phyloP scores from a whole-genome alignment of 2,113 vertebrate species.

The Rhadina sibilatrix region DNA sequence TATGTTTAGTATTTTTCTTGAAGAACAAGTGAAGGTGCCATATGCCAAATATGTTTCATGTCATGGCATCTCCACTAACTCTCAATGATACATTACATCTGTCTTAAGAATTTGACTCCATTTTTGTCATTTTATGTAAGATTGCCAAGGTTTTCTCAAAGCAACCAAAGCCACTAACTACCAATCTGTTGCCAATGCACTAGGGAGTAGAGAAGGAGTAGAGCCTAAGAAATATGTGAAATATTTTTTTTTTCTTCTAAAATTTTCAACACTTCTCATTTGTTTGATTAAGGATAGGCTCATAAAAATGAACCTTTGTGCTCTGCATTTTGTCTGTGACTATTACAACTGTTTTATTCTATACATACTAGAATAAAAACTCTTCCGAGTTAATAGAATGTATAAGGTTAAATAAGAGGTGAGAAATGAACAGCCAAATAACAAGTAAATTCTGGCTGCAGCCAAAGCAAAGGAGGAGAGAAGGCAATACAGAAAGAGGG shows the following conservation, averaged over 20 bases:
- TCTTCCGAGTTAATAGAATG: background rate
- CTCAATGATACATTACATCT: background rate
- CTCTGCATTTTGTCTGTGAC: background rate
- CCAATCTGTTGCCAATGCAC: background rate
- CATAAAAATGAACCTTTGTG: background rate
- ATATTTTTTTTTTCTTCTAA: background rate
- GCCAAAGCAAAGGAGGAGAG: background rate
- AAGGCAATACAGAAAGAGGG: background rate
- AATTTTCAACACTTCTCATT: background rate
- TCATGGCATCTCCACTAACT: background rate
- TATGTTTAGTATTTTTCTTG: conserved; percentile 16
- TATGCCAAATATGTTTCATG: conserved; percentile 10
- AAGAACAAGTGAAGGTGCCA: background rate
- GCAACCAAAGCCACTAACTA: background rate
- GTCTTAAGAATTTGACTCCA: background rate
- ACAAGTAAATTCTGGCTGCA: background rate
- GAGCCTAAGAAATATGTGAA: background rate
- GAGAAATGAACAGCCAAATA: background rate
- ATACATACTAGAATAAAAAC: background rate
- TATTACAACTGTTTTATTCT: background rate
- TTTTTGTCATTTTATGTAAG: background rate
- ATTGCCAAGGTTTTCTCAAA: background rate
- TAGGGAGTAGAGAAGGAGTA: background rate
- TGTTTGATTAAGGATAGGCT: background rate
- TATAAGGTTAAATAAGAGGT: background rate